Conservation (phyloP, 2,113 vertebrate species). For the Muscicapa adusta region DNA sequence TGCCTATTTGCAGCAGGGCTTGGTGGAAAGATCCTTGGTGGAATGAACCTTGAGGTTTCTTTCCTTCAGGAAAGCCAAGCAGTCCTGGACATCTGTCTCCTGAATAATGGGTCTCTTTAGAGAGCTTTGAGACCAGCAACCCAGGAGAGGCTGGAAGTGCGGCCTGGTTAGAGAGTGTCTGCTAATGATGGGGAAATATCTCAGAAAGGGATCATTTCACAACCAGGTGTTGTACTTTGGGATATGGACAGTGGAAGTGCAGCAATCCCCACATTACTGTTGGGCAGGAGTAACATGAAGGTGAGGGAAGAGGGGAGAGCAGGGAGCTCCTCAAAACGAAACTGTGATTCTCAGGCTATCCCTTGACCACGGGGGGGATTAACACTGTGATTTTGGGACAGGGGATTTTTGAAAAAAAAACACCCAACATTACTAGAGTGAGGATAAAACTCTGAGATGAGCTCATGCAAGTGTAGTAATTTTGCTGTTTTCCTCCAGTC, state of each 20-base stretch:
- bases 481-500: not conserved
- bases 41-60: not conserved
- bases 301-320: not conserved
- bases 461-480: not conserved
- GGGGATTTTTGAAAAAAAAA: not conserved
- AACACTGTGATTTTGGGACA: not conserved
- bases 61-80: not conserved
- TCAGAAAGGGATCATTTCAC: not conserved
- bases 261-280: accelerated
- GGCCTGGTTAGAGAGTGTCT: not conserved
- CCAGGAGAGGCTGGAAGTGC: not conserved
- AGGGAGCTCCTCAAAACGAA: not conserved
- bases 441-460: not conserved
- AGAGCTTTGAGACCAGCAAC: not conserved
- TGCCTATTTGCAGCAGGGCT: not conserved
- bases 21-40: not conserved
- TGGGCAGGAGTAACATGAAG: not conserved
- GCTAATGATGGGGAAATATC: not conserved
- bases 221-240: not conserved
- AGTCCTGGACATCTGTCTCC: not conserved
- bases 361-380: not conserved
- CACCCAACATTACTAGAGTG: not conserved
- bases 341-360: accelerated
- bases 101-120: not conserved
- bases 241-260: not conserved